A percentile compares a stretch with the other conserved stretches of the same genome.
Evolutionary conservation across 2,113 vertebrate genomes (phyloP).

Genomic region (Stegostoma tigrinum): DNA sequence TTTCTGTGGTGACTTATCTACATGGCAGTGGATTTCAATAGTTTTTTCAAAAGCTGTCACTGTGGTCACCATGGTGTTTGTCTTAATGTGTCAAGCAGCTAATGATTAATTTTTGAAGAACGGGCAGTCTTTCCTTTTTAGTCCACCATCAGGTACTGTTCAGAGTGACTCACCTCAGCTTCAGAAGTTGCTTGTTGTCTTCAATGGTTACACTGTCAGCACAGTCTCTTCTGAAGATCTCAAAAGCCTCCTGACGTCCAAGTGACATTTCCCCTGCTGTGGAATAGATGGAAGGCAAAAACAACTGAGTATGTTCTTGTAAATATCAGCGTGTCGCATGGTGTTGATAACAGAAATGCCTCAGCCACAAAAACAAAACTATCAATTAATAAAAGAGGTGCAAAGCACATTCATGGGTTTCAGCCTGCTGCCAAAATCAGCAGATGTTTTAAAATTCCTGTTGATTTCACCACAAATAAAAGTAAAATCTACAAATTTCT

Average conservation of each 20-base stretch:
- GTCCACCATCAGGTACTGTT: background rate
- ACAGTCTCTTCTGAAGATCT: slow-evolving; percentile 72
- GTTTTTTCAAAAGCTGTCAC: background rate
- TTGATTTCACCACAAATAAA: background rate
- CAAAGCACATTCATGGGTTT: background rate
- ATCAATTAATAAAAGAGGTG: background rate
- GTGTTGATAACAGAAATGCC: background rate
- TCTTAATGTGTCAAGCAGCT: background rate
- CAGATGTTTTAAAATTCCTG: background rate
- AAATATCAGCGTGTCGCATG: background rate
- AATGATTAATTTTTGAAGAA: background rate
- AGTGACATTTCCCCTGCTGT: slow-evolving; percentile 59
- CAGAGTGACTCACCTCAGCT: slow-evolving; percentile 65
- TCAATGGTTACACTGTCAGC: slow-evolving; percentile 67
- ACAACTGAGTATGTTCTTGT: background rate
- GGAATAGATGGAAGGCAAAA: slow-evolving; percentile 3
- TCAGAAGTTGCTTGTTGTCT: slow-evolving; percentile 77
- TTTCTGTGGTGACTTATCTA: background rate
- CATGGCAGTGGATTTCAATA: background rate
- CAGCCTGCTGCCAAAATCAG: background rate
- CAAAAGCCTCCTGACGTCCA: slow-evolving; percentile 80
- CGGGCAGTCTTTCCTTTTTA: background rate
- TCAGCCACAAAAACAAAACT: background rate
- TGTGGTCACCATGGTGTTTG: background rate
- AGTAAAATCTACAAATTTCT: background rate